These are phyloP conservation scores for Glareola pratincola DNA, from an alignment of 2,113 vertebrate species.

Conservation along the genomic window DNA sequence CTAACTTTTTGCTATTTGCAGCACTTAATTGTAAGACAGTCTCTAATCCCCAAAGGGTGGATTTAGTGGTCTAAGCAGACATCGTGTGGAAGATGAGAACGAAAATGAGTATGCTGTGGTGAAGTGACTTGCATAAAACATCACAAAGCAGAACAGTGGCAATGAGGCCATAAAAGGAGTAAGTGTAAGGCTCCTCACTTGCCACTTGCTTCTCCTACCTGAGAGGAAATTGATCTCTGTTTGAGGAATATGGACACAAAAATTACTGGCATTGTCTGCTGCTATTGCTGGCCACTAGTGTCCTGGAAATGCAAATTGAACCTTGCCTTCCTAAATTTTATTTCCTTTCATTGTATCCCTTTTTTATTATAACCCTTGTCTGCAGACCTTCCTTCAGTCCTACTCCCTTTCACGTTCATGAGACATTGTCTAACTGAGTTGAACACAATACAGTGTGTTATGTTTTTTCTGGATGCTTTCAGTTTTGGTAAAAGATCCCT, in stretches of 20 bases:
- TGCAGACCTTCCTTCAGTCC: not conserved
- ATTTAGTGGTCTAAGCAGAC: not conserved
- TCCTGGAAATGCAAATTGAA: not conserved
- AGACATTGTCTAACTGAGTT: not conserved
- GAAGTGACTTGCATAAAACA: not conserved
- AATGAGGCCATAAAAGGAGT: not conserved
- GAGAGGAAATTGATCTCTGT: not conserved
- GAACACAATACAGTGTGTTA: not conserved
- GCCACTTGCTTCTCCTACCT: not conserved
- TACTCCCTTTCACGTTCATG: not conserved
- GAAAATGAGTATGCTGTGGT: not conserved
- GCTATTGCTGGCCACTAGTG: not conserved
- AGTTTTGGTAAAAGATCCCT: not conserved
- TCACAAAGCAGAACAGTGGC: not conserved
- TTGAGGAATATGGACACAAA: not conserved
- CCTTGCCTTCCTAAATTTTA: not conserved
- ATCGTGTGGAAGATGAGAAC: not conserved
- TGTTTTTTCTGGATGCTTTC: not conserved
- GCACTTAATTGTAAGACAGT: not conserved
- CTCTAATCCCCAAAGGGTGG: not conserved
- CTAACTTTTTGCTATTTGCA: not conserved
- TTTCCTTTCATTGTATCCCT: not conserved
- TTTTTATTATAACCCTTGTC: fast-evolving
- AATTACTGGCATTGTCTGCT: not conserved
- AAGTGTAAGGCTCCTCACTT: not conserved